Evolutionary conservation across 2,888 invertebrate species (phyloP), one percentile per base, ranked within the genome.

Genomic region (Octonoba sinensis): DNA sequence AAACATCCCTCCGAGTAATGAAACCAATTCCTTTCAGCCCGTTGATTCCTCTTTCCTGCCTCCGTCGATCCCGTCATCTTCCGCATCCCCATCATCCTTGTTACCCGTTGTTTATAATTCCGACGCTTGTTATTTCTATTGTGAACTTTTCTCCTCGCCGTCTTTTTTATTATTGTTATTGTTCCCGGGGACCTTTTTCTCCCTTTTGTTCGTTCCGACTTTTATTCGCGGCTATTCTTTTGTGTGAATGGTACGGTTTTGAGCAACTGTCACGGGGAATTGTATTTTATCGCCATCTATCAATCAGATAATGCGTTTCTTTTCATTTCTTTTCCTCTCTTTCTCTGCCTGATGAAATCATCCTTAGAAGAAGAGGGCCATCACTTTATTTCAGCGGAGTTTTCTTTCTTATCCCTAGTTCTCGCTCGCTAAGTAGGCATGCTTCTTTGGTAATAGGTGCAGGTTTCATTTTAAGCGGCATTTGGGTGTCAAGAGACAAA

Each of bases 31-130:
- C 36, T 67, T 67, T 49, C 67, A 27, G 36, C 47, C 67, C 67
- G 64, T 64, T 65, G 73, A 66, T 66, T 49, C 24, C 22, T 24
- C 70, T 36, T 36, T 15, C 46, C 54, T 49, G 67, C 67, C 16
- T 57, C 57, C 27, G 57, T 57, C 15, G 36, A 57, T 56, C 56
- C 57, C 51, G 24, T 49, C 67, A 67, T 49, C 62, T 77, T 70
- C 70, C 64, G 64, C 77, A 70, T 77, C 78, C 57, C 46, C 77
- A 59, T 65, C 78, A 49, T 69, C 70, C 71, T 72, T 78, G 78
- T 78, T 78, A 78, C 78, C 78, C 71, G 71, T 78, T 78, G 78
- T 78, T 78, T 78, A 78, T 78, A 78, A 78, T 78, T 78, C 78
- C 65, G 65, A 71, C 71, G 78, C 78, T 78, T 78, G 78, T 78